A percentile compares a stretch with the other conserved stretches of the same genome.
Conservation (phyloP, 2,888 invertebrate genomes). For the Torymus aiolomorphi region DNA sequence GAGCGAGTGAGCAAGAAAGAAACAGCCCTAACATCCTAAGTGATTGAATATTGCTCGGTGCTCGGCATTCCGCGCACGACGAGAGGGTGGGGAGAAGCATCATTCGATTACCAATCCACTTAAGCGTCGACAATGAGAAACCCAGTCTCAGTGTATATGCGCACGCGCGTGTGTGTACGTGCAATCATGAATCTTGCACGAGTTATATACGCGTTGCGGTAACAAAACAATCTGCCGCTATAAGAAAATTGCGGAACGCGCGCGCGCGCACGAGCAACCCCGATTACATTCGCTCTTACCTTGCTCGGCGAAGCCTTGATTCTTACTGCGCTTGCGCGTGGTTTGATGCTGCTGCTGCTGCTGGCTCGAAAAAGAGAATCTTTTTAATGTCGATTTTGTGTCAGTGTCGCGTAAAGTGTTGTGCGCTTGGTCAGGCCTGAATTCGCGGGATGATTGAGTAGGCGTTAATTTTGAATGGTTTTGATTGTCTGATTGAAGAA, state of each 20-base stretch:
- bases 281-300: conserved; percentile 53
- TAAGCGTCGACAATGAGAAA: conserved; percentile 61
- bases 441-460: too few species aligned
- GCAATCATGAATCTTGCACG: conserved; percentile 58
- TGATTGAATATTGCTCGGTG: conserved; percentile 55
- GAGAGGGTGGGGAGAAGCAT: not conserved
- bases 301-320: conserved; percentile 3
- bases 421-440: too few species aligned
- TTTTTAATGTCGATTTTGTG: conserved; percentile 29
- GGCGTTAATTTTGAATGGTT: too few species aligned
- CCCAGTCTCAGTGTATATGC: not conserved
- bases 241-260: conserved; percentile 58
- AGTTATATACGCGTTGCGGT: conserved; percentile 55
- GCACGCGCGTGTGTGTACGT: conserved; percentile 36
- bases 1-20: not conserved
- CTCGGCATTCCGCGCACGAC: conserved; percentile 51
- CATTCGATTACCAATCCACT: conserved; percentile 63
- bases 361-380: not conserved
- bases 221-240: conserved; percentile 58
- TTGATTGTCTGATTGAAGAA: too few species aligned
- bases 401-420: not conserved
- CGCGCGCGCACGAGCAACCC: conserved; percentile 46
- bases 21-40: conserved; percentile 29
- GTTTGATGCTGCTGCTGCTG: too few species aligned
- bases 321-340: too few species aligned